These are phyloP conservation scores for Chaetodon trifascialis DNA, from an alignment of 2,113 vertebrate genomes.

Conservation along the genomic window DNA sequence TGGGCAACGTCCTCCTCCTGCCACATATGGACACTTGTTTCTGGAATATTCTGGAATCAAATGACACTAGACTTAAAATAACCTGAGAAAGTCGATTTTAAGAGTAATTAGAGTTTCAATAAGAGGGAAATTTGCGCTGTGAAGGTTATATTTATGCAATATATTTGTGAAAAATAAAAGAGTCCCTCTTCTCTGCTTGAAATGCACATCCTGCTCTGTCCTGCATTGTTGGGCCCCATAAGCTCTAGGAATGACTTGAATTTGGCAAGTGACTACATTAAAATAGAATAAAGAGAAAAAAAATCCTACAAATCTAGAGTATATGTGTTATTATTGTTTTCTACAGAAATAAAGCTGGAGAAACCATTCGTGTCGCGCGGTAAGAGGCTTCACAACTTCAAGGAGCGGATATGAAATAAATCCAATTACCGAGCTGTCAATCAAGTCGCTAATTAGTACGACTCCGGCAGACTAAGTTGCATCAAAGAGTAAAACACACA, in stretches of 20 bases:
- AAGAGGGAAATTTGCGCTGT: neutral
- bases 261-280: conserved; percentile 33
- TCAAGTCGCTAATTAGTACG: conserved; percentile 73
- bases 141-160: neutral
- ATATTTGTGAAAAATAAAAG: conserved; percentile 8
- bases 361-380: conserved; percentile 42
- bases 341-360: conserved; percentile 33
- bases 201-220: neutral
- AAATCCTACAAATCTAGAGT: conserved; percentile 20
- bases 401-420: conserved; percentile 80
- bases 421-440: conserved; percentile 79
- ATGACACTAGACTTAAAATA: neutral
- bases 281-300: conserved; percentile 14
- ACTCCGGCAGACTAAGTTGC: conserved; percentile 63
- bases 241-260: conserved; percentile 24
- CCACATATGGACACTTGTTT: neutral
- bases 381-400: conserved; percentile 76
- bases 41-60: conserved; percentile 12
- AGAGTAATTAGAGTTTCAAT: neutral
- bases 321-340: conserved; percentile 40
- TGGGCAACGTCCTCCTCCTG: neutral
- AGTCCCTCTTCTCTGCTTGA: neutral
- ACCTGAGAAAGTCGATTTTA: neutral
- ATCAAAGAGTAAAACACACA: conserved; percentile 51
- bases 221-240: conserved; percentile 3